phyloP scores from a whole-genome alignment of 2,888 invertebrate genomes.

The Leptopterna dolabrata region DNA sequence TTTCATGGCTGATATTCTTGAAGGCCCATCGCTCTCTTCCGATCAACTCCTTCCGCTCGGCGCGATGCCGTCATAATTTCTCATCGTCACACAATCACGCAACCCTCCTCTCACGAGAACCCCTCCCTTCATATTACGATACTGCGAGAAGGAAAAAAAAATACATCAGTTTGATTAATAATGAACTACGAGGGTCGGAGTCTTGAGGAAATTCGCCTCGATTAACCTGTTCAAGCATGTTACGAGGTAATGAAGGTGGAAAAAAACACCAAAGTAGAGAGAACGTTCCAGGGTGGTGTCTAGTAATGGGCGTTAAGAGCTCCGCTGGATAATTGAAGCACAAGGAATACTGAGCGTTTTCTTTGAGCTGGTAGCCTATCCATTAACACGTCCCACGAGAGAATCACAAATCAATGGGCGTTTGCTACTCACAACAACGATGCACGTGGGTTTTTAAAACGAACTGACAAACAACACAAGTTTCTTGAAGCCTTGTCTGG shows the following conservation, averaged over 20 bases:
- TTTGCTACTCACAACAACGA: neutral
- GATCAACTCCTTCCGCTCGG: neutral
- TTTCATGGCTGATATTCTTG: neutral
- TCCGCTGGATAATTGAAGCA: neutral
- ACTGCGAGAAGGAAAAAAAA: too few relatives aligned
- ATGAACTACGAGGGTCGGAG: neutral
- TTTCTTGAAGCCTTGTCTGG: too few relatives aligned
- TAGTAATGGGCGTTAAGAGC: conserved; percentile 11
- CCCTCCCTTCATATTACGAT: neutral
- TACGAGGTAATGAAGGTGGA: neutral
- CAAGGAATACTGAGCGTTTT: neutral
- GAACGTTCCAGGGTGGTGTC: neutral
- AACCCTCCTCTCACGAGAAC: neutral
- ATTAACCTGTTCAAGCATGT: neutral
- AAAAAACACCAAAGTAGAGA: neutral
- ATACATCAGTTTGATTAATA: neutral
- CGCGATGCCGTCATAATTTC: neutral
- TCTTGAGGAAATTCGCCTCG: neutral
- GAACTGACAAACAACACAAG: too few relatives aligned
- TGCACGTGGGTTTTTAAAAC: too few relatives aligned
- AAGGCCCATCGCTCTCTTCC: neutral
- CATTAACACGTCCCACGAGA: neutral
- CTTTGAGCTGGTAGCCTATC: neutral
- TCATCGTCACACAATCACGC: neutral
- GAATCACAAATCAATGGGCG: neutral